These are phyloP conservation scores for Gorsachius goisagi DNA, from an alignment of 2,113 vertebrate species.

Conservation along the genomic window DNA sequence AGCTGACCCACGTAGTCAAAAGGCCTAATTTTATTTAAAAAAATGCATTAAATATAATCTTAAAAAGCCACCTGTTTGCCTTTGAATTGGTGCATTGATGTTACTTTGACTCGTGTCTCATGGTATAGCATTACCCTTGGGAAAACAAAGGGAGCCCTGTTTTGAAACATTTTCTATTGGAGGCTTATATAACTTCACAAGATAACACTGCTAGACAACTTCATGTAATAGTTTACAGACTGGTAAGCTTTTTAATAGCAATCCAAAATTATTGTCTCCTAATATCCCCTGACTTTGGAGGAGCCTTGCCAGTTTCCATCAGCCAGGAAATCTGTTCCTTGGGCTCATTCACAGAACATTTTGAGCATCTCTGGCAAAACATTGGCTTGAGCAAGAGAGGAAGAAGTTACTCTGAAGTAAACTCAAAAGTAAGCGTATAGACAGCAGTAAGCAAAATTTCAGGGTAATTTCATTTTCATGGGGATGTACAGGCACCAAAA, in stretches of 20 bases:
- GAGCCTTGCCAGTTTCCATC: slow-evolving; percentile 9
- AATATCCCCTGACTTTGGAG: background rate
- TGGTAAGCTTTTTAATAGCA: background rate
- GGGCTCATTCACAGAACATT: slow-evolving; percentile 40
- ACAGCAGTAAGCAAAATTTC: background rate
- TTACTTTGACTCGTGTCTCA: background rate
- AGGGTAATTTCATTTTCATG: background rate
- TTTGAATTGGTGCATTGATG: background rate
- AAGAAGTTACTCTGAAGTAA: background rate
- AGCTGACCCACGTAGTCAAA: background rate
- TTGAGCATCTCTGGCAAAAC: slow-evolving; percentile 4
- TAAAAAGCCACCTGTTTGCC: background rate
- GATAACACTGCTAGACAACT: slow-evolving; percentile 9
- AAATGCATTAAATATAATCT: background rate
- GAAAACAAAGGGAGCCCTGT: background rate
- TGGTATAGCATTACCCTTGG: background rate
- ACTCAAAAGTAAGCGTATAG: background rate
- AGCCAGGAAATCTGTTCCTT: slow-evolving; percentile 47
- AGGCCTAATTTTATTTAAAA: background rate
- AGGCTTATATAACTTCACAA: background rate
- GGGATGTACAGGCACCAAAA: background rate
- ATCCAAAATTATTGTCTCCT: slow-evolving; percentile 13
- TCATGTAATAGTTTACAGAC: background rate
- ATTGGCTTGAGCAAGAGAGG: background rate
- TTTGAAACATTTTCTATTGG: background rate